Conservation (phyloP, 2,888 invertebrate genomes). For the Heliconius ismenius region DNA sequence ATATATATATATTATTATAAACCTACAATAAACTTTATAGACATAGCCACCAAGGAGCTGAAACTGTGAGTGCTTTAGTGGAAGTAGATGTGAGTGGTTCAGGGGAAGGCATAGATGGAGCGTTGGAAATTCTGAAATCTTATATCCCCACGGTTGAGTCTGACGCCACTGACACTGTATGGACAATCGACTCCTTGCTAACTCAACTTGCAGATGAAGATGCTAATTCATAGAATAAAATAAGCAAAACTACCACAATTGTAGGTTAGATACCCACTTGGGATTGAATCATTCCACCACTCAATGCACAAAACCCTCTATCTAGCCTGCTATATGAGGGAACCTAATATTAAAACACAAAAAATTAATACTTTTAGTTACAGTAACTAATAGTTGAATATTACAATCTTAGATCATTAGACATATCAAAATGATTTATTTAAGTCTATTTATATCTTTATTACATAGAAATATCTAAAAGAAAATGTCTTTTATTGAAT, state of each 20-base stretch:
- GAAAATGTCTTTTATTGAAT: too few relatives aligned
- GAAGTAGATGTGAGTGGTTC: constrained; percentile 67
- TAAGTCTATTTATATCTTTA: too few relatives aligned
- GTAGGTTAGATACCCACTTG: neutral
- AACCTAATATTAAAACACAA: too few relatives aligned
- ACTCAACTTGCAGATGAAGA: constrained; percentile 66
- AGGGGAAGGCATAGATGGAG: constrained; percentile 69
- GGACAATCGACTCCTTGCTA: constrained; percentile 73
- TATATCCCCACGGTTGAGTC: constrained; percentile 66
- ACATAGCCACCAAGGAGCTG: constrained; percentile 61
- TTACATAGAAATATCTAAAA: too few relatives aligned
- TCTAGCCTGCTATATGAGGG: too few relatives aligned
- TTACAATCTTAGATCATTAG: too few relatives aligned
- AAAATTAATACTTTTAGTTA: too few relatives aligned
- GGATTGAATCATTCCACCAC: neutral
- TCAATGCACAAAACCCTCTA: too few relatives aligned
- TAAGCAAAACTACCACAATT: neutral
- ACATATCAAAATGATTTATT: too few relatives aligned
- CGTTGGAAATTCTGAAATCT: constrained; percentile 64
- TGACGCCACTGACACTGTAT: constrained; percentile 69
- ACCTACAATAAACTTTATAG: constrained; percentile 47
- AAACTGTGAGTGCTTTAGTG: constrained; percentile 68
- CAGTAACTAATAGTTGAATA: too few relatives aligned
- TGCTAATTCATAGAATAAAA: constrained; percentile 8
- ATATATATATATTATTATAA: too few relatives aligned